phyloP scores from a whole-genome alignment of 2,888 invertebrate species.

The Orthosia incerta region DNA sequence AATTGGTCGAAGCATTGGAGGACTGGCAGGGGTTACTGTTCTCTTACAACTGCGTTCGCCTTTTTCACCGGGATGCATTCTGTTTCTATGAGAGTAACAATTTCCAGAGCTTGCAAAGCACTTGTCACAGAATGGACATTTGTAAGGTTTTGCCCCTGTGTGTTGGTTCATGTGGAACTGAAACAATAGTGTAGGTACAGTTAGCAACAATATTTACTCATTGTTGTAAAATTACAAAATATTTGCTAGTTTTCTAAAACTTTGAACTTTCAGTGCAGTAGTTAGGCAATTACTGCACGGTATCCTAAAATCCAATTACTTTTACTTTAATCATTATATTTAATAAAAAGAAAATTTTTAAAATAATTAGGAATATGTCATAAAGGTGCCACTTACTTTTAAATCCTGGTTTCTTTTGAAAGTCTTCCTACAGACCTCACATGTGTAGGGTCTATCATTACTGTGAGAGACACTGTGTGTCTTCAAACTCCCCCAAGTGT shows the following conservation, averaged over 20 bases:
- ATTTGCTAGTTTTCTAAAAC: no score
- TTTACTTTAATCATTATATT: no score
- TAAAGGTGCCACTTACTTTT: constrained; percentile 86
- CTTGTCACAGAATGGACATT: constrained; percentile 94
- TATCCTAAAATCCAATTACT: neutral
- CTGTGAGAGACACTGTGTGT: constrained; percentile 94
- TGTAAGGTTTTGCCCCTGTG: constrained; percentile 94
- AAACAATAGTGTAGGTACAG: constrained; percentile 66
- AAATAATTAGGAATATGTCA: neutral
- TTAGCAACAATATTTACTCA: neutral
- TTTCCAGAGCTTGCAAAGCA: constrained; percentile 94
- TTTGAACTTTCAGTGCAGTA: neutral
- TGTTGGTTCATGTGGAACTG: constrained; percentile 94
- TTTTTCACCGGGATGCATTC: constrained; percentile 92
- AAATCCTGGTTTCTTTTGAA: constrained; percentile 94
- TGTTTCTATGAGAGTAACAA: constrained; percentile 93
- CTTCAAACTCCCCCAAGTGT: constrained; percentile 92
- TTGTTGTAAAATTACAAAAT: neutral
- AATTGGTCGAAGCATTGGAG: constrained; percentile 38
- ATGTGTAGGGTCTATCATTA: constrained; percentile 92
- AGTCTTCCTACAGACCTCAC: constrained; percentile 93
- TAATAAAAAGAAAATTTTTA: neutral
- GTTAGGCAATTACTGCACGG: neutral
- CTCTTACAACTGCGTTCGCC: constrained; percentile 57
- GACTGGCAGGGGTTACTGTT: constrained; percentile 25